Evolutionary conservation across 1,140 invertebrate species (phyloP).

Genomic region (Tigriopus japonicus): DNA sequence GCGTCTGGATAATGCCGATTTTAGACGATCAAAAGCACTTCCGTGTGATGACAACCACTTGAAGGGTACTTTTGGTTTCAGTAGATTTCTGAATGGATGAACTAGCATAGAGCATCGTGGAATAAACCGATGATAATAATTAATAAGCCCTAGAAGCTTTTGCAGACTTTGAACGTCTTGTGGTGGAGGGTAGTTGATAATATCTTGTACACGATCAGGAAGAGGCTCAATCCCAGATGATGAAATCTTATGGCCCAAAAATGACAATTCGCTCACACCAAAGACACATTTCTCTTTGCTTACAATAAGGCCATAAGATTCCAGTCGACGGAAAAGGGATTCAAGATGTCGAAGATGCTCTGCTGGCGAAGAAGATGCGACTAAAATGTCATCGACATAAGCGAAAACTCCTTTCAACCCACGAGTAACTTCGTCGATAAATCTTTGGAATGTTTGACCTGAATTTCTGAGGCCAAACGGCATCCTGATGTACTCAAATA

Average conservation of each 20-base stretch:
- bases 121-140: slow-evolving; percentile 26
- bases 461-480: slow-evolving; percentile 29
- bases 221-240: slow-evolving; percentile 20
- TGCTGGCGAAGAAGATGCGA: slow-evolving; percentile 21
- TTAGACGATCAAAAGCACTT: no score
- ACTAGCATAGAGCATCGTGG: slow-evolving; percentile 19
- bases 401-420: slow-evolving; percentile 18
- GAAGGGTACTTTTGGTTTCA: no score
- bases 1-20: no score
- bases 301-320: not conserved
- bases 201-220: slow-evolving; percentile 23
- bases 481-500: slow-evolving; percentile 25
- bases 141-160: slow-evolving; percentile 24
- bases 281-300: no score
- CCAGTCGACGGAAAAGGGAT: slow-evolving; percentile 20
- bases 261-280: not conserved
- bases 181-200: slow-evolving; percentile 22
- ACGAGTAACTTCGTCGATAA: slow-evolving; percentile 19
- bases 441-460: slow-evolving; percentile 27
- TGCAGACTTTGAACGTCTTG: slow-evolving; percentile 21
- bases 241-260: slow-evolving; percentile 24
- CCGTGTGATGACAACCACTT: no score
- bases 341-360: slow-evolving; percentile 20
- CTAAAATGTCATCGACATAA: slow-evolving; percentile 35
- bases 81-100: slow-evolving; percentile 8